Percentiles rank a stretch among this genome's conserved stretches.
Evolutionary conservation across 2,113 vertebrate genomes (phyloP).

Genomic region (Ictalurus furcatus): DNA sequence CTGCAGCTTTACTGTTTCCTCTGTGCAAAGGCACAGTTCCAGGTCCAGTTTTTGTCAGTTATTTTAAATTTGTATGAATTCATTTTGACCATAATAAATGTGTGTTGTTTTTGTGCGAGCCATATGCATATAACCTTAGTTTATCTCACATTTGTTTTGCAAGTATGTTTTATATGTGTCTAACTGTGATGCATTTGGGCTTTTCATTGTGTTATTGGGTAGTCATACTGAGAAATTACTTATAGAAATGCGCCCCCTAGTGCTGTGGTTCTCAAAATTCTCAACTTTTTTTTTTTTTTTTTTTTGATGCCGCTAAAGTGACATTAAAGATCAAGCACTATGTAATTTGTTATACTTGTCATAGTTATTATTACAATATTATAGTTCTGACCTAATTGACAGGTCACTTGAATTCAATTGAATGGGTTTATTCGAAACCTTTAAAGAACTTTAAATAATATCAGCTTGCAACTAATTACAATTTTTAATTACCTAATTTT

Average conservation of each 20-base stretch:
- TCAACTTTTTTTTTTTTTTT: not conserved
- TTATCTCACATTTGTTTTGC: not conserved
- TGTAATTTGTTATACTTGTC: not conserved
- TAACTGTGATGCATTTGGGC: not conserved
- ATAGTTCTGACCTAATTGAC: not conserved
- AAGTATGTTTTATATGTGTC: not conserved
- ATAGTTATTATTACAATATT: not conserved
- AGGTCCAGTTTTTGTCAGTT: not conserved
- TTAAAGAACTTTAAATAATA: not conserved
- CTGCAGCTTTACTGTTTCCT: slow-evolving; percentile 38
- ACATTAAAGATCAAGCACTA: no score
- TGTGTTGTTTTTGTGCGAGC: not conserved
- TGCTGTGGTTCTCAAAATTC: not conserved
- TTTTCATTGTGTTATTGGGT: not conserved
- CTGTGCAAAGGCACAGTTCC: slow-evolving; percentile 30
- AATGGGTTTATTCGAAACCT: not conserved
- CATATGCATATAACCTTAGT: not conserved
- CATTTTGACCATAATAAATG: not conserved
- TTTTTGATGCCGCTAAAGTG: no score
- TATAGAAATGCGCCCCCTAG: not conserved
- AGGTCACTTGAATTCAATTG: no score
- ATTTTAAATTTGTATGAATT: not conserved
- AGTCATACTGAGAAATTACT: not conserved
- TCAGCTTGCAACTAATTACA: not conserved
- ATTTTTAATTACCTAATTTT: no score